Evolutionary conservation across 1,140 invertebrate species (phyloP).

Genomic region (Rhyacophila brunnea): DNA sequence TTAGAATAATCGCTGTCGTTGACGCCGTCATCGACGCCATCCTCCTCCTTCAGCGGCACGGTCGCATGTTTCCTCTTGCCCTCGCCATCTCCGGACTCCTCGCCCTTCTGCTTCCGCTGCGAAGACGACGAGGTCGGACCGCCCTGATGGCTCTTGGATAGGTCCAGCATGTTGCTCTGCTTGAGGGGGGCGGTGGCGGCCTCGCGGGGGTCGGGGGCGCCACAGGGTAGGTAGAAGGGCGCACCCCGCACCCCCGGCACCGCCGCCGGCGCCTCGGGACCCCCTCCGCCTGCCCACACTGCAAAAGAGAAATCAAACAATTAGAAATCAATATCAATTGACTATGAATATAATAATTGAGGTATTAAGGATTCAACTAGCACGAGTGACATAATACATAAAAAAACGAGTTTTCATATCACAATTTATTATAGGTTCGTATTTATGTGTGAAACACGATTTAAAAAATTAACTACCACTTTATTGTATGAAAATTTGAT

Average conservation of each 20-base stretch:
- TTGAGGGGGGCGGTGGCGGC: slow-evolving; percentile 7
- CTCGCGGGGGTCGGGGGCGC: slow-evolving; percentile 23
- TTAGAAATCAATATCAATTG: too few relatives aligned
- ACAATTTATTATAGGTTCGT: too few relatives aligned
- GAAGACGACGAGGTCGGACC: not conserved
- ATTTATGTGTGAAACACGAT: too few relatives aligned
- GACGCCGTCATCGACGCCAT: slow-evolving; percentile 12
- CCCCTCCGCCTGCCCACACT: slow-evolving; percentile 26
- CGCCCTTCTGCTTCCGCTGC: too few relatives aligned
- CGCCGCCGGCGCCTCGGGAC: slow-evolving; percentile 3
- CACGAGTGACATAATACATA: too few relatives aligned
- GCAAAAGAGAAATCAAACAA: slow-evolving; percentile 5
- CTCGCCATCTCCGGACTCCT: not conserved
- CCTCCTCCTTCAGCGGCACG: slow-evolving; percentile 15
- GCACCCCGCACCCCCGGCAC: slow-evolving; percentile 15
- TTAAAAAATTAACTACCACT: too few relatives aligned
- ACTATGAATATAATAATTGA: too few relatives aligned
- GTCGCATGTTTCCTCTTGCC: not conserved
- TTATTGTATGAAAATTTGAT: too few relatives aligned
- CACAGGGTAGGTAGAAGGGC: slow-evolving; percentile 22
- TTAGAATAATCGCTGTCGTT: slow-evolving; percentile 21
- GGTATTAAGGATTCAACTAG: too few relatives aligned
- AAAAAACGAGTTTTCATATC: too few relatives aligned
- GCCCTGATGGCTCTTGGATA: not conserved
- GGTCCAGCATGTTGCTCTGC: slow-evolving; percentile 17